A percentile compares a stretch with the other conserved stretches of the same genome.
phyloP scores from a whole-genome alignment of 2,888 invertebrate genomes.

The Adineta ricciae region DNA sequence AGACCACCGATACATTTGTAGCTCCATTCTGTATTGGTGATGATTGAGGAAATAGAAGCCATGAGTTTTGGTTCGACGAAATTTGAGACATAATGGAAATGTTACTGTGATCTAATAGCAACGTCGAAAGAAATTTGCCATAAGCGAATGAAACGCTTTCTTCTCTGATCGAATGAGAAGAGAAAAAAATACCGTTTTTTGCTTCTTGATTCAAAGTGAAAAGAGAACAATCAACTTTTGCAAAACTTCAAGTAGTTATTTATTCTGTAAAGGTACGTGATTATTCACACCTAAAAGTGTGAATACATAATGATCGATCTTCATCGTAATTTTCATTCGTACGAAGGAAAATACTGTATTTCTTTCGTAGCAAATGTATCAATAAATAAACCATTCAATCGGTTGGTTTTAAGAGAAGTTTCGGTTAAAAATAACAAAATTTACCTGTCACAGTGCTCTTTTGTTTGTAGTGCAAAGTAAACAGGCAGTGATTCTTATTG shows the following conservation, averaged over 20 bases:
- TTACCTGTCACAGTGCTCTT: too few relatives aligned
- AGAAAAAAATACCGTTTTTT: not conserved
- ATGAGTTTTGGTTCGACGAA: not conserved
- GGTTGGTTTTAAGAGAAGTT: too few relatives aligned
- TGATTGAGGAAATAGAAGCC: not conserved
- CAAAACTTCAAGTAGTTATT: not conserved
- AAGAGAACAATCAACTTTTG: not conserved
- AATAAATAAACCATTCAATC: too few relatives aligned
- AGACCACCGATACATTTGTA: not conserved
- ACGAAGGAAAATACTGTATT: too few relatives aligned
- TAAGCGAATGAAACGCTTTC: not conserved
- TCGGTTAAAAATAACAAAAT: too few relatives aligned
- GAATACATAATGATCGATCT: too few relatives aligned
- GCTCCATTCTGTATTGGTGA: not conserved
- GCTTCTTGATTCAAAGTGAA: not conserved
- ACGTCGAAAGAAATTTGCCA: not conserved
- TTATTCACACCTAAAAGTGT: not conserved
- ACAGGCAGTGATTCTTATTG: too few relatives aligned
- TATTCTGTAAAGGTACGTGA: not conserved
- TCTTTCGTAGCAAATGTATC: too few relatives aligned
- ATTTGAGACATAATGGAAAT: not conserved
- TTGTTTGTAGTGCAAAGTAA: too few relatives aligned
- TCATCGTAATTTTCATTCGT: too few relatives aligned
- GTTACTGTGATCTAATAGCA: not conserved
- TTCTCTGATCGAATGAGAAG: not conserved